Evolutionary conservation across 1,140 invertebrate genomes (phyloP), one percentile per base, ranked within the genome.

Genomic region (Meteorus sp.): DNA sequence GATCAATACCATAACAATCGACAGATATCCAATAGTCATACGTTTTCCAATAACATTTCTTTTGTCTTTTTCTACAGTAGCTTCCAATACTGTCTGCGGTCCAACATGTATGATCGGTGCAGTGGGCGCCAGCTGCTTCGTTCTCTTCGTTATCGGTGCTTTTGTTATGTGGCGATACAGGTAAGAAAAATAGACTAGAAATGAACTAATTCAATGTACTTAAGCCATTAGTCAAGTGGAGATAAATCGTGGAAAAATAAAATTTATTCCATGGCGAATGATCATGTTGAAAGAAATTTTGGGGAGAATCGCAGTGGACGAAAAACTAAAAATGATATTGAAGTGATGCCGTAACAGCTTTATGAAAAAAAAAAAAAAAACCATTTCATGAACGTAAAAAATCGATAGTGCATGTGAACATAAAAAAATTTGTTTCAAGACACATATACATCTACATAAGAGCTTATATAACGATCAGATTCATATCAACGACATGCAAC

Each of bases 151-250:
- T 53, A 55, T 72, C 20, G 65, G 73, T 41, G 70, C 66, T 0
- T 69, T 74, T 41, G 53, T 74, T 19, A 64, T 68, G n/a, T 79
- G 77, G 69, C 71, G 68, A 54, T 78, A 74, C 52, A 77, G 76
- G 70, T 80, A 57, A 68, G 60, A 55, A 17, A 50, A 43, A 37
- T 39, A 4, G 5, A 39, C 6, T 6, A 39, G 11, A 2, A 6
- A 22, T 27, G n/a, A 25, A 25, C n/a, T n/a, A n/a, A n/a, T n/a
- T n/a, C n/a, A n/a, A n/a, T n/a, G n/a, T n/a, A n/a, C n/a, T n/a
- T n/a, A n/a, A n/a, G n/a, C n/a, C n/a, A n/a, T n/a, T n/a, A n/a
- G n/a, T n/a, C n/a, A n/a, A n/a, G n/a, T n/a, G n/a, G n/a, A n/a
- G n/a, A n/a, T n/a, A n/a, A n/a, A n/a, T n/a, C n/a, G n/a, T n/a